Percentiles rank a stretch among this genome's conserved stretches.
phyloP scores from a whole-genome alignment of 2,797 vertebrate species.

The Buphagus erythrorhynchus region DNA sequence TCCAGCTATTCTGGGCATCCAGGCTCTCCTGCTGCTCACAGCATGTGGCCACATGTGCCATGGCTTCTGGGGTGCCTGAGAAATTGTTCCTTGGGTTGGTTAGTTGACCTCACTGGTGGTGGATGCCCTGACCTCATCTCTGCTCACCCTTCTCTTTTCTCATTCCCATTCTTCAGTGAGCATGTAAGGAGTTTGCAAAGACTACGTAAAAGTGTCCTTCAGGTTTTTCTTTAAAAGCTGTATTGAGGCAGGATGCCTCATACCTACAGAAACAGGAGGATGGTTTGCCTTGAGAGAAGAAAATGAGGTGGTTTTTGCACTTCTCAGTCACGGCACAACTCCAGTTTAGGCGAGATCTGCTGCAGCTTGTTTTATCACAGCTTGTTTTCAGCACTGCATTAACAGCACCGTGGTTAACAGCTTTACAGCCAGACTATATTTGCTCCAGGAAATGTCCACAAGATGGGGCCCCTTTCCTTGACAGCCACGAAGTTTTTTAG shows the following conservation, averaged over 20 bases:
- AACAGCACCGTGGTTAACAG: background rate
- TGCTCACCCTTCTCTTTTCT: background rate
- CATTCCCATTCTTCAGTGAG: fast-evolving
- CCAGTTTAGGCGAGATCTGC: fast-evolving
- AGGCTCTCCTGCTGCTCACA: background rate
- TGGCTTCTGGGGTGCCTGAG: background rate
- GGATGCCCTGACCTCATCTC: background rate
- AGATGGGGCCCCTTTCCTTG: conserved; percentile 7
- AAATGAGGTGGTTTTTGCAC: fast-evolving
- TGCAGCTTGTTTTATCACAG: background rate
- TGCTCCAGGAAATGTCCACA: background rate
- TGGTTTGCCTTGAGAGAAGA: background rate
- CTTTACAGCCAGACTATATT: background rate
- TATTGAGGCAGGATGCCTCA: background rate
- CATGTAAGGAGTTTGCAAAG: background rate
- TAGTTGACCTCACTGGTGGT: background rate
- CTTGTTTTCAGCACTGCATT: background rate
- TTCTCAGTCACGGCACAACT: background rate
- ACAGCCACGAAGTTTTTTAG: background rate
- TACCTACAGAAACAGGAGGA: fast-evolving
- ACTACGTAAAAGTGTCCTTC: fast-evolving
- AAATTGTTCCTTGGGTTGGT: background rate
- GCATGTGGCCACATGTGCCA: fast-evolving
- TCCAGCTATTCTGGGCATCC: background rate
- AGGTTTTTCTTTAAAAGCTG: background rate